Evolutionary conservation across 2,888 invertebrate genomes (phyloP).

Genomic region (Fabriciana adippe): DNA sequence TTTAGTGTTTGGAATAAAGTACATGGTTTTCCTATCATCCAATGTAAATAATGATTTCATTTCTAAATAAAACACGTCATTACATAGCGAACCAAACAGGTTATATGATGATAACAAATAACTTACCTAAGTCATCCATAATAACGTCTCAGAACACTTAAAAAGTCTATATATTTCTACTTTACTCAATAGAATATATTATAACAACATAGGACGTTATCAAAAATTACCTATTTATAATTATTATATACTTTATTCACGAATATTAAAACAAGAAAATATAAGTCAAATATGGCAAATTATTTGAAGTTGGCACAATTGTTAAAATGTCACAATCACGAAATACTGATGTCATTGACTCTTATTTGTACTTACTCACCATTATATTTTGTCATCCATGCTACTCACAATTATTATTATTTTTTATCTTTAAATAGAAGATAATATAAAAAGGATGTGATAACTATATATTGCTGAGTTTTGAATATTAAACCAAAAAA

Average conservation of each 20-base stretch:
- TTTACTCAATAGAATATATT: conserved; percentile 9
- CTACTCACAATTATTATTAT: no score
- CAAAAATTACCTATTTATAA: neutral
- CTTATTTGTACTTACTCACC: no score
- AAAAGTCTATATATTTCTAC: conserved; percentile 20
- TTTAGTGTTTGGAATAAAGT: no score
- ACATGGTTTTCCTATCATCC: neutral
- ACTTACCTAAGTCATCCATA: conserved; percentile 81
- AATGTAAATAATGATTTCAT: conserved; percentile 37
- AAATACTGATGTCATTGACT: neutral
- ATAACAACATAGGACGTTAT: conserved; percentile 1
- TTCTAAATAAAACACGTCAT: conserved; percentile 70
- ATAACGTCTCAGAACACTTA: conserved; percentile 46
- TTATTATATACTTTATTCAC: conserved; percentile 19
- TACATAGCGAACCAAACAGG: conserved; percentile 66
- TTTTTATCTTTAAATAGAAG: no score
- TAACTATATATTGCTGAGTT: no score
- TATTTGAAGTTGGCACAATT: conserved; percentile 51
- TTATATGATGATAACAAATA: conserved; percentile 70
- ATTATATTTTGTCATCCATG: no score
- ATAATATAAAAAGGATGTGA: no score
- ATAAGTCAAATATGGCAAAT: conserved; percentile 59
- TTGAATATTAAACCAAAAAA: no score
- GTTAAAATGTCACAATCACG: conserved; percentile 44
- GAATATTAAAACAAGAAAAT: conserved; percentile 54